A percentile compares a stretch with the other conserved stretches of the same genome.
Evolutionary conservation across 2,797 vertebrate genomes (phyloP).

Genomic region (Lophius americanus): DNA sequence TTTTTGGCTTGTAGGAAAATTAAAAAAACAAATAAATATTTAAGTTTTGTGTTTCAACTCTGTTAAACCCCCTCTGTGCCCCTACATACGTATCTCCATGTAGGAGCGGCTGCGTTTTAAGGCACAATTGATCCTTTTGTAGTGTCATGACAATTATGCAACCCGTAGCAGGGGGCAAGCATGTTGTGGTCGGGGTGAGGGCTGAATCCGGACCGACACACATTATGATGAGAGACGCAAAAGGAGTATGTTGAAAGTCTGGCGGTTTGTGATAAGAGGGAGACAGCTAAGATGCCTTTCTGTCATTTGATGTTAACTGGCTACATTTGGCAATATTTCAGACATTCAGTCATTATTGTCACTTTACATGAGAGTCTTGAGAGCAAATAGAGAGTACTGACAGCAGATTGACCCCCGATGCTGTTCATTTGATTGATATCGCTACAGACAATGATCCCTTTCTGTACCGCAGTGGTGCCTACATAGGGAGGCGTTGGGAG

Average conservation of each 20-base stretch:
- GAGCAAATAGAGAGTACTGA: conserved; percentile 69
- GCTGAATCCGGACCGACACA: conserved; percentile 25
- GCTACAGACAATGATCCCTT: conserved; percentile 81
- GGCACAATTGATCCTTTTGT: conserved; percentile 84
- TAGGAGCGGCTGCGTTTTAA: conserved; percentile 76
- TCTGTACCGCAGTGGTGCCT: conserved; percentile 74
- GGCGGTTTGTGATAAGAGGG: conserved; percentile 35
- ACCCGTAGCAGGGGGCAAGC: conserved; percentile 68
- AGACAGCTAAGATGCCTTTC: conserved; percentile 53
- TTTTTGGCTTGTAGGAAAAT: too few species aligned
- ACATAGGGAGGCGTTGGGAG: conserved; percentile 64
- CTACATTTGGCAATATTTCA: conserved; percentile 63
- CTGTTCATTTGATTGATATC: conserved; percentile 85
- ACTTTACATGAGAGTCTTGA: conserved; percentile 78
- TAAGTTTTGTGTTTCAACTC: conserved; percentile 47
- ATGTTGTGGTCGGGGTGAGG: conserved; percentile 29
- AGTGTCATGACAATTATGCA: conserved; percentile 79
- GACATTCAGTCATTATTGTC: conserved; percentile 81
- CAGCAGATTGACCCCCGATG: conserved; percentile 83
- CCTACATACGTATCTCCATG: conserved; percentile 57
- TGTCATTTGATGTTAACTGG: conserved; percentile 57
- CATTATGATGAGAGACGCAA: conserved; percentile 29
- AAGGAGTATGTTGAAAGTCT: conserved; percentile 42
- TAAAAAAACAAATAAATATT: too few species aligned
- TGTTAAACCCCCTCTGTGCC: conserved; percentile 77